Conservation (phyloP, 2,888 invertebrate genomes). For the Ornithoptera priamus region DNA sequence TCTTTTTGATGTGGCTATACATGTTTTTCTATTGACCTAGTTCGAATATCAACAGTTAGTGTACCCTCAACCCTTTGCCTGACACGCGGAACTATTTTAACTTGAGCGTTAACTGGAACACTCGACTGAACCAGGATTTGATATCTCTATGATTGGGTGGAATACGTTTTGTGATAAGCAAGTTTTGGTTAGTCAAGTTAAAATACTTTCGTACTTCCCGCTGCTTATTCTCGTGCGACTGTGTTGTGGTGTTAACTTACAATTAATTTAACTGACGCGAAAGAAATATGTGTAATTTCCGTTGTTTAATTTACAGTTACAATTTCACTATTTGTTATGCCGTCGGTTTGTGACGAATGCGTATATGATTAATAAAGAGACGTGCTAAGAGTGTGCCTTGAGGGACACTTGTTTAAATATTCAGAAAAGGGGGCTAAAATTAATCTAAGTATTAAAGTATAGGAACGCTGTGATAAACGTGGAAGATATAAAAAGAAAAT, state of each 20-base stretch:
- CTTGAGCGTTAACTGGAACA: not conserved
- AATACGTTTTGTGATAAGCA: conserved; percentile 8
- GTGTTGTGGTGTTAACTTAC: conserved; percentile 16
- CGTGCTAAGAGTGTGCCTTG: conserved; percentile 67
- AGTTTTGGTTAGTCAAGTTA: conserved; percentile 13
- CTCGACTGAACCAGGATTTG: conserved; percentile 22
- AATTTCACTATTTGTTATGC: conserved; percentile 7
- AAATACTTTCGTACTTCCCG: conserved; percentile 15
- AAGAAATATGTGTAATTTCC: conserved; percentile 9
- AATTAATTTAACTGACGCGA: conserved; percentile 6
- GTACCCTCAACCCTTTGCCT: conserved; percentile 12
- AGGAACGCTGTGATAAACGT: conserved; percentile 67
- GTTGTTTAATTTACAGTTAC: conserved; percentile 10
- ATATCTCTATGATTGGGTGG: conserved; percentile 16
- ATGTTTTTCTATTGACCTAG: conserved; percentile 48
- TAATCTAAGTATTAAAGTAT: conserved; percentile 46
- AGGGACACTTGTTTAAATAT: conserved; percentile 47
- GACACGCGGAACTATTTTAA: conserved; percentile 1
- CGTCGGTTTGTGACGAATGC: conserved; percentile 14
- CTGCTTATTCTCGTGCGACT: conserved; percentile 29
- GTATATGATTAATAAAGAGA: conserved; percentile 39
- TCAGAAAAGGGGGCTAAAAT: conserved; percentile 42
- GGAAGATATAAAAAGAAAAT: conserved; percentile 45
- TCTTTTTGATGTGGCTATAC: conserved; percentile 59
- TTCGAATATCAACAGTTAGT: conserved; percentile 33